Conservation (phyloP, 2,888 invertebrate species). For the Torymus tubicola region DNA sequence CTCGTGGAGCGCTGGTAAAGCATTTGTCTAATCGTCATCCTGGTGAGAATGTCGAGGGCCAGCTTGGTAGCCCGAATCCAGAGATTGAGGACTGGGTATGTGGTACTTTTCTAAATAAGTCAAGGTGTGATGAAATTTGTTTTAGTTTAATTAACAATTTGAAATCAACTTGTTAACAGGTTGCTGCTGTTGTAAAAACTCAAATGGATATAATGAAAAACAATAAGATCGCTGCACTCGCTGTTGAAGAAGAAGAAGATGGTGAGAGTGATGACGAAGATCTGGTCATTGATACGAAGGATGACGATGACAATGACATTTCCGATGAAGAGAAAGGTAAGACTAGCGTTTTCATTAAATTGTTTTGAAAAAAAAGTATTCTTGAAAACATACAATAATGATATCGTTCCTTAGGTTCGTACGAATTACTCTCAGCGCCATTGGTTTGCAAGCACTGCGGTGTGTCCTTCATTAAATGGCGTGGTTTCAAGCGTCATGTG, state of each 20-base stretch:
- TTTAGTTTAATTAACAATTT: background rate
- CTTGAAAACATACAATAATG: background rate
- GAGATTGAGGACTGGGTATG: constrained; percentile 79
- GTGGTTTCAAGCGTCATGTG: constrained; percentile 73
- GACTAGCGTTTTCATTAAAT: background rate
- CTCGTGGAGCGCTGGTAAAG: constrained; percentile 78
- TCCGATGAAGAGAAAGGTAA: constrained; percentile 59
- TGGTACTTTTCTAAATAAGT: constrained; percentile 23
- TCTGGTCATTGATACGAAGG: constrained; percentile 64
- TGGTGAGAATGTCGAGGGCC: constrained; percentile 55
- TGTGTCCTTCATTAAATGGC: constrained; percentile 64
- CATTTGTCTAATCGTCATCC: constrained; percentile 79
- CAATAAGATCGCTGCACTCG: background rate
- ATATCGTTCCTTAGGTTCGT: background rate
- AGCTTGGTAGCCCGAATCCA: constrained; percentile 70
- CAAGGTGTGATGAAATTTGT: too few relatives aligned
- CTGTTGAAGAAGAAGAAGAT: constrained; percentile 48
- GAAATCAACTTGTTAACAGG: constrained; percentile 24
- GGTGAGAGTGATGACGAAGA: constrained; percentile 63
- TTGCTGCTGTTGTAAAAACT: constrained; percentile 32
- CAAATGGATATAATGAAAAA: constrained; percentile 67
- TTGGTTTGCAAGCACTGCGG: constrained; percentile 71
- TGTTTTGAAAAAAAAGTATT: background rate
- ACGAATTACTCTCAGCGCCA: constrained; percentile 32
- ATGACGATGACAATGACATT: constrained; percentile 61